Evolutionary conservation across 2,888 invertebrate genomes (phyloP).

Genomic region (Endomychus coccineus): DNA sequence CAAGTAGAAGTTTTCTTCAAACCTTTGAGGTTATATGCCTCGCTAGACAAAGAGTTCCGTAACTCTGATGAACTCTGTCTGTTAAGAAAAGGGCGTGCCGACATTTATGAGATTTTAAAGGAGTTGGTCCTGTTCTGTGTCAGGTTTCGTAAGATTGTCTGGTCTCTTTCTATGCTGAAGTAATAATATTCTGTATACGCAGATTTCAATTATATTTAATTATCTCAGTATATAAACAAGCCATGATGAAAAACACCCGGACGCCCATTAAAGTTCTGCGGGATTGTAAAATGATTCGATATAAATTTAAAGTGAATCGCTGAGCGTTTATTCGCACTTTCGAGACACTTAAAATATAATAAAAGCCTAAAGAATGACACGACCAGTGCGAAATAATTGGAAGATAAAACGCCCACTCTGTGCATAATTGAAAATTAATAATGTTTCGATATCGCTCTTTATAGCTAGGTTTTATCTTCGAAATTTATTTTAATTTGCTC

Average conservation of each 20-base stretch:
- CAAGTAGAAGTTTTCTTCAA: too few species aligned
- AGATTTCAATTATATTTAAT: conserved; percentile 22
- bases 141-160: too few species aligned
- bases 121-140: too few species aligned
- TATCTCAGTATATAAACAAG: conserved; percentile 29
- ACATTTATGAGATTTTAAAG: too few species aligned
- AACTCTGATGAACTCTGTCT: too few species aligned
- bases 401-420: conserved; percentile 24
- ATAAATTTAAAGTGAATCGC: conserved; percentile 10
- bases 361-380: conserved; percentile 24
- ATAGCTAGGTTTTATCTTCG: conserved; percentile 13
- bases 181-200: too few species aligned
- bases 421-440: conserved; percentile 20
- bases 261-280: conserved; percentile 22
- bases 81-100: too few species aligned
- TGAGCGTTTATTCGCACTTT: conserved; percentile 24
- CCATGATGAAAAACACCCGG: conserved; percentile 21
- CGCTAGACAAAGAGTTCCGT: too few species aligned
- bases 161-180: too few species aligned
- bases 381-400: conserved; percentile 23
- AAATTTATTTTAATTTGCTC: too few species aligned
- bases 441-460: conserved; percentile 18
- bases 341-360: conserved; percentile 22
- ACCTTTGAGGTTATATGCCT: too few species aligned
- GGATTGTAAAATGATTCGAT: conserved; percentile 18